Conservation (phyloP, 2,888 invertebrate species). For the Tetheella fluctuosa region DNA sequence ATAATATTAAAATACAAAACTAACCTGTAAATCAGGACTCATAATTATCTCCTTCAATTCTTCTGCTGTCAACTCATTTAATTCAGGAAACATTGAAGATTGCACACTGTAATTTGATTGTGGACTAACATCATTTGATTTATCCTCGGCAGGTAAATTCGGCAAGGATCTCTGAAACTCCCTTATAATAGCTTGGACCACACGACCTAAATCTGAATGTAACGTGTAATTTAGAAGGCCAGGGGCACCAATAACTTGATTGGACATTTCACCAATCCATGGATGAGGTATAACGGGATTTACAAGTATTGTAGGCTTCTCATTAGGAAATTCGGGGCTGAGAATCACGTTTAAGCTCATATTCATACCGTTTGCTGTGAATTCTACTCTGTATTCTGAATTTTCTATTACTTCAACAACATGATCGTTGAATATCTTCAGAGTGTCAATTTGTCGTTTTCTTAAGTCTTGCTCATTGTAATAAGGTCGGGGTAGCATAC, state of each 20-base stretch:
- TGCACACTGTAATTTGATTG: conserved; percentile 55
- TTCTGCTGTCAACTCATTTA: conserved; percentile 75
- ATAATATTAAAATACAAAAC: conserved; percentile 8
- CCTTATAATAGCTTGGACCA: conserved; percentile 91
- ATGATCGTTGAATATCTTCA: conserved; percentile 93
- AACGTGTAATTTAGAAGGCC: conserved; percentile 90
- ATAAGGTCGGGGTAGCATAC: conserved; percentile 83
- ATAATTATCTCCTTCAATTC: conserved; percentile 88
- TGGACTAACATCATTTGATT: conserved; percentile 60
- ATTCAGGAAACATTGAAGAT: conserved; percentile 67
- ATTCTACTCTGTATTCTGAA: conserved; percentile 89
- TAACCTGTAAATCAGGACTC: conserved; percentile 86
- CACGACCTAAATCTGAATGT: conserved; percentile 91
- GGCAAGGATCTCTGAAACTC: conserved; percentile 87
- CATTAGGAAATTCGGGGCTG: conserved; percentile 89
- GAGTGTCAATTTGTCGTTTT: conserved; percentile 91
- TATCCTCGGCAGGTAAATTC: conserved; percentile 69
- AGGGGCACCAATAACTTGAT: conserved; percentile 89
- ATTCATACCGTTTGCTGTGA: conserved; percentile 86
- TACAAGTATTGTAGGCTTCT: conserved; percentile 88
- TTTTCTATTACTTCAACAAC: conserved; percentile 89
- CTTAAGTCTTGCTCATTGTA: conserved; percentile 83
- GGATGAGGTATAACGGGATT: conserved; percentile 87
- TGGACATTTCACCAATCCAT: conserved; percentile 88
- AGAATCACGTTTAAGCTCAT: conserved; percentile 87